Percentiles rank a stretch among this genome's conserved stretches.
phyloP scores from a whole-genome alignment of 2,888 invertebrate genomes.

The Rhingia campestris region DNA sequence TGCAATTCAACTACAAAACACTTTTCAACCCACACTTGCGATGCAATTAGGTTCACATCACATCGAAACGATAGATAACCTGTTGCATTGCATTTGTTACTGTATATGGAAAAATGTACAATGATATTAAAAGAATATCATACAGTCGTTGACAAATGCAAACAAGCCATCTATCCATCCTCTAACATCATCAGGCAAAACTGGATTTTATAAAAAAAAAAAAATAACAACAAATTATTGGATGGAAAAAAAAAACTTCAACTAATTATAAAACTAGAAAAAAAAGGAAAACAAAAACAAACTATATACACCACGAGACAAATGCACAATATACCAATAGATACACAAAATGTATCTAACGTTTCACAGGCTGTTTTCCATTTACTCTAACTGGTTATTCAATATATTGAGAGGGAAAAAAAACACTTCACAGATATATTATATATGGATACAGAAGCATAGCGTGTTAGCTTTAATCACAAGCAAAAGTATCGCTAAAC shows the following conservation, averaged over 20 bases:
- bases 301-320: slow-evolving; percentile 17
- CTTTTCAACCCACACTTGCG: slow-evolving; percentile 27
- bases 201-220: slow-evolving; percentile 25
- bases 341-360: slow-evolving; percentile 43
- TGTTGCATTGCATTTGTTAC: slow-evolving; percentile 4
- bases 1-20: slow-evolving; percentile 3
- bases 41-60: slow-evolving; percentile 39
- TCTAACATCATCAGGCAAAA: slow-evolving; percentile 15
- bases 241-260: slow-evolving; percentile 28
- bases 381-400: slow-evolving; percentile 65
- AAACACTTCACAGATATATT: slow-evolving; percentile 25
- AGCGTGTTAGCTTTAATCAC: slow-evolving; percentile 30
- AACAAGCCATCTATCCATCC: no score
- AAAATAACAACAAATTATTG: background rate
- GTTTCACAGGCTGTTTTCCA: slow-evolving; percentile 65
- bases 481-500: slow-evolving; percentile 34
- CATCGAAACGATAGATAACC: slow-evolving; percentile 4
- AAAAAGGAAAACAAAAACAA: slow-evolving; percentile 48
- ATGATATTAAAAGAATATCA: background rate
- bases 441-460: background rate
- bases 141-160: background rate
- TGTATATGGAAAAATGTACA: background rate
- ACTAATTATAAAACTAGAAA: slow-evolving; percentile 21
- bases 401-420: slow-evolving; percentile 18
- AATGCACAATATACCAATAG: slow-evolving; percentile 26